Base-by-base conservation (phyloP, 2,797 vertebrate genomes). In the Lacerta viridis region DNA sequence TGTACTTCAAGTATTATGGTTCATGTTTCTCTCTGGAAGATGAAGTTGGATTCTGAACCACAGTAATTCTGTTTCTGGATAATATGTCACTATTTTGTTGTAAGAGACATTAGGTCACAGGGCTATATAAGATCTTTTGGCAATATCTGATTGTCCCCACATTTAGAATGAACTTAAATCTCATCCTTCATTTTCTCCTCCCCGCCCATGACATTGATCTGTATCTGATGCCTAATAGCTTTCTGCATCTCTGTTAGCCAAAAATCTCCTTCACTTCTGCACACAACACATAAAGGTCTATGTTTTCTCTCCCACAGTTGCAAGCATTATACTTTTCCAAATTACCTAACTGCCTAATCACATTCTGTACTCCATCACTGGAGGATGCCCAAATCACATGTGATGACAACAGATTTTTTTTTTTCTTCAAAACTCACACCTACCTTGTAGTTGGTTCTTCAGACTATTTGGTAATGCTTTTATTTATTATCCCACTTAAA, bases 361-460 rank as follows among this genome's bases (percentile, higher is more conserved):
- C 33, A 86, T 74, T 13, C 27, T 81, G 5, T 2, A 1, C 46
- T 90, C 88, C 41, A 25, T 82, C 46, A 91, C 64, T 87, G 18
- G 25, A 29, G 84, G 90, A 91, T 88, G 74, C 25, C 27, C 39
- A 82, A 79, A 66, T 91, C 27, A 88, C 72, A 79, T 82, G 17
- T 80, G 88, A 93, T 75, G 46, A 90, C 92, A 92, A 55, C 86
- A 7, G 90, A n/a, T 88, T 88, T 87, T 33, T n/a, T n/a, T n/a
- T 33, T 89, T 92, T 46, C 41, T 92, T 46, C 41, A 87, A 85
- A 91, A 82, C 36, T 74, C 17, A n/a, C 6, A 20, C 33, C 50
- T 85, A 82, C 41, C 79, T 82, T 91, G 46, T 66, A 86, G 75
- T 29, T 27, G 66, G 25, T 74, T 83, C 75, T 68, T 94, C 88